These are phyloP conservation scores for Drosophila colorata DNA, from an alignment of 2,888 invertebrate genomes.

Conservation along the genomic window DNA sequence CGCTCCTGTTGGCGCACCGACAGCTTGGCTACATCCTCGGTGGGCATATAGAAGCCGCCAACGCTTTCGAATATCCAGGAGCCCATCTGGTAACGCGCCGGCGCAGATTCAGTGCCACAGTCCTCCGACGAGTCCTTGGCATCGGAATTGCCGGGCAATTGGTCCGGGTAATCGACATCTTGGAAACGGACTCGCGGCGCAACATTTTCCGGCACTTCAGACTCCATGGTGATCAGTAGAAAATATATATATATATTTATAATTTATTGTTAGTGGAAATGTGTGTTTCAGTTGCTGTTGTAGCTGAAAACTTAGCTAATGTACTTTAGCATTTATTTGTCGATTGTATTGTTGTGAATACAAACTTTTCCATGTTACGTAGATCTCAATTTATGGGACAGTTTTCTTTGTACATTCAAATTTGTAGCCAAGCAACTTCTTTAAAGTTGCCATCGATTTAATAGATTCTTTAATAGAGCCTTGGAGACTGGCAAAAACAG, in stretches of 20 bases:
- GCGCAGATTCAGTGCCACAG: too few relatives aligned
- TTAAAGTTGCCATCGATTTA: too few relatives aligned
- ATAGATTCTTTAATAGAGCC: too few relatives aligned
- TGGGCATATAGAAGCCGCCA: slow-evolving; percentile 60
- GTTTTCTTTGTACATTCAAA: too few relatives aligned
- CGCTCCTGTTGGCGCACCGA: slow-evolving; percentile 49
- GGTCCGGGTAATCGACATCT: neutral
- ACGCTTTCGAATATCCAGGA: slow-evolving; percentile 59
- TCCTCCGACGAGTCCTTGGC: neutral
- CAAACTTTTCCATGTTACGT: neutral
- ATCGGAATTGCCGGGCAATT: too few relatives aligned
- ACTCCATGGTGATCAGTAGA: slow-evolving; percentile 1
- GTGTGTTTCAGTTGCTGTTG: neutral
- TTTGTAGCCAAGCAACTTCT: too few relatives aligned
- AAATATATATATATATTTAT: slow-evolving; percentile 2
- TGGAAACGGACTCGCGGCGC: neutral
- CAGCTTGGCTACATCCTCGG: slow-evolving; percentile 49
- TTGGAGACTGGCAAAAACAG: too few relatives aligned
- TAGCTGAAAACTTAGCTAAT: neutral
- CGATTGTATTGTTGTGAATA: too few relatives aligned
- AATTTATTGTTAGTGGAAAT: neutral
- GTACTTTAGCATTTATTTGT: too few relatives aligned
- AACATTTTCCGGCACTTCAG: neutral
- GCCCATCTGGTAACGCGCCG: slow-evolving; percentile 13
- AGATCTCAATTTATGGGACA: neutral